Evolutionary conservation across 2,888 invertebrate species (phyloP).

Genomic region (Eueremaeus valkanovi): DNA sequence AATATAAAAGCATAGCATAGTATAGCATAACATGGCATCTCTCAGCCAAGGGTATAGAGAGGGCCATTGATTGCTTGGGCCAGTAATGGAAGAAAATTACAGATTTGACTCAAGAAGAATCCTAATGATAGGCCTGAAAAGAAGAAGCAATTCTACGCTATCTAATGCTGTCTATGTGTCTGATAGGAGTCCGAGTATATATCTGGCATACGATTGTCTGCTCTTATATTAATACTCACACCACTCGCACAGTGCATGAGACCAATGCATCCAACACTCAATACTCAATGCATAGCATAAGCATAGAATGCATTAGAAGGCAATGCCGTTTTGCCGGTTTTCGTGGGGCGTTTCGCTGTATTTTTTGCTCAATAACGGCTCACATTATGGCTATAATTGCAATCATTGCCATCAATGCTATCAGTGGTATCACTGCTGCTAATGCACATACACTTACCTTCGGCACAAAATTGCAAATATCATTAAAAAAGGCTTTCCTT

Average conservation of each 20-base stretch:
- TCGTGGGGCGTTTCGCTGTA: not conserved
- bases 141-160: too few relatives aligned
- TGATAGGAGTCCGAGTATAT: too few relatives aligned
- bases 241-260: too few relatives aligned
- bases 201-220: too few relatives aligned
- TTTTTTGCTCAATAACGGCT: not conserved
- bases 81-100: constrained; percentile 35
- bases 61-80: constrained; percentile 32
- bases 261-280: too few relatives aligned
- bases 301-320: not conserved
- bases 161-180: too few relatives aligned
- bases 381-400: not conserved
- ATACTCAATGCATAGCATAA: too few relatives aligned
- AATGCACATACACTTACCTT: not conserved
- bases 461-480: not conserved
- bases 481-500: too few relatives aligned
- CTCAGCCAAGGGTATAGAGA: not conserved
- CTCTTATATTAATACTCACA: too few relatives aligned
- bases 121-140: constrained; percentile 28
- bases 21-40: not conserved
- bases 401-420: too few relatives aligned
- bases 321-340: constrained; percentile 16
- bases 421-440: not conserved
- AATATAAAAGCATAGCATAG: too few relatives aligned
- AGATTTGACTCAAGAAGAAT: constrained; percentile 31